Conservation (phyloP, 2,888 invertebrate species). For the Suillia variegata region DNA sequence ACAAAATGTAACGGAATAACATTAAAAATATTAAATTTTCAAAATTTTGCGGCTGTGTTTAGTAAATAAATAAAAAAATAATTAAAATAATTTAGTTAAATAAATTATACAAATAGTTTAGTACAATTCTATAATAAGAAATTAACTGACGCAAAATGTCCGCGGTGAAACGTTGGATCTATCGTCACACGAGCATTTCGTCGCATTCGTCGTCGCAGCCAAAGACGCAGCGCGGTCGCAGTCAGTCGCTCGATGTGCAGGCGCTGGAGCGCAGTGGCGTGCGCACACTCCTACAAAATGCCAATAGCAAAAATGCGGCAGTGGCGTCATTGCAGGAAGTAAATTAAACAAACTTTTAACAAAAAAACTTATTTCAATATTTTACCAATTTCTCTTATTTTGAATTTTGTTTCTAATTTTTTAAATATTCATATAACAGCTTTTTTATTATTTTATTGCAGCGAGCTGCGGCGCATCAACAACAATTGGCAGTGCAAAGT, state of each 20-base stretch:
- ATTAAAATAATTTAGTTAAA: too few relatives aligned
- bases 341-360: neutral
- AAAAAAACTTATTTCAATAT: neutral
- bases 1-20: conserved; percentile 7
- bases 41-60: neutral
- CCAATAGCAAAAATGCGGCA: conserved; percentile 45
- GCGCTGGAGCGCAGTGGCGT: conserved; percentile 57
- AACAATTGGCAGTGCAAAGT: conserved; percentile 66
- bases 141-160: too few relatives aligned
- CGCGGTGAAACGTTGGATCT: conserved; percentile 59
- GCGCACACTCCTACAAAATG: conserved; percentile 52
- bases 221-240: conserved; percentile 55
- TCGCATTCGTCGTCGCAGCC: conserved; percentile 37
- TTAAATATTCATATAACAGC: neutral
- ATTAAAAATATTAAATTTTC: neutral
- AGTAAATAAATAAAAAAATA: too few relatives aligned
- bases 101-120: neutral
- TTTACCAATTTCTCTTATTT: neutral
- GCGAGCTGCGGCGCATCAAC: conserved; percentile 73
- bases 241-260: conserved; percentile 60
- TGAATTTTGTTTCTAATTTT: neutral
- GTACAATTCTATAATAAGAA: too few relatives aligned
- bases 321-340: too few relatives aligned
- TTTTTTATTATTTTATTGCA: conserved; percentile 49
- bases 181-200: conserved; percentile 45